A percentile compares a stretch with the other conserved stretches of the same genome.
Conservation (phyloP, 2,797 vertebrate genomes). For the Lepidocolaptes lacrymiger region DNA sequence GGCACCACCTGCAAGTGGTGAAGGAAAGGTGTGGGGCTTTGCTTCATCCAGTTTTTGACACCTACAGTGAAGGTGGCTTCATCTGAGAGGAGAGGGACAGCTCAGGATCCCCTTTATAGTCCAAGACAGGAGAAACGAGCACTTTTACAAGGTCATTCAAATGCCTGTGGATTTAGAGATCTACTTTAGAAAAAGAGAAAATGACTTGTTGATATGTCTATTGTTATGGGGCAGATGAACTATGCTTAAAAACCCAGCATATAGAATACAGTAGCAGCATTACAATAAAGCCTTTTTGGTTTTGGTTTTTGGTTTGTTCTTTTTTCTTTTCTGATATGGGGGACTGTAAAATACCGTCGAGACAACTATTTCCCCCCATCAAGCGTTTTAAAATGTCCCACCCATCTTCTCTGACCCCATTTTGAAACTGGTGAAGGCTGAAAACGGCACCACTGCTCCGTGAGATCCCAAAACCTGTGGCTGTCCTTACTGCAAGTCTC, state of each 20-base stretch:
- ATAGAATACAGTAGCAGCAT: not conserved
- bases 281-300: not conserved
- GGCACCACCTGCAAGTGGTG: not conserved
- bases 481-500: not conserved
- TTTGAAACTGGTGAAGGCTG: not conserved
- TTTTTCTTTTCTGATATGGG: not conserved
- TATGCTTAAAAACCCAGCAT: not conserved
- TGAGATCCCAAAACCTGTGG: not conserved
- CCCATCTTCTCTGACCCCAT: not conserved
- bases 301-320: not conserved
- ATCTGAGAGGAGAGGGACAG: not conserved
- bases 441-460: not conserved
- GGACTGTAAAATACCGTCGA: not conserved
- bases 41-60: not conserved
- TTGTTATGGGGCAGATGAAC: not conserved
- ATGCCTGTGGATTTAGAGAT: not conserved
- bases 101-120: not conserved
- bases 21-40: not conserved
- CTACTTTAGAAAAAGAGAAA: not conserved
- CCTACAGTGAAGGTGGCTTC: not conserved
- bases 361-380: conserved; percentile 7
- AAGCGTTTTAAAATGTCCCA: conserved; percentile 15
- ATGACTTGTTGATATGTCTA: not conserved
- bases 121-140: not conserved
- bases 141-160: not conserved